A percentile compares a stretch with the other conserved stretches of the same genome.
These are phyloP conservation scores for Dicentrarchus labrax DNA, from an alignment of 2,113 vertebrate genomes.

Conservation along the genomic window DNA sequence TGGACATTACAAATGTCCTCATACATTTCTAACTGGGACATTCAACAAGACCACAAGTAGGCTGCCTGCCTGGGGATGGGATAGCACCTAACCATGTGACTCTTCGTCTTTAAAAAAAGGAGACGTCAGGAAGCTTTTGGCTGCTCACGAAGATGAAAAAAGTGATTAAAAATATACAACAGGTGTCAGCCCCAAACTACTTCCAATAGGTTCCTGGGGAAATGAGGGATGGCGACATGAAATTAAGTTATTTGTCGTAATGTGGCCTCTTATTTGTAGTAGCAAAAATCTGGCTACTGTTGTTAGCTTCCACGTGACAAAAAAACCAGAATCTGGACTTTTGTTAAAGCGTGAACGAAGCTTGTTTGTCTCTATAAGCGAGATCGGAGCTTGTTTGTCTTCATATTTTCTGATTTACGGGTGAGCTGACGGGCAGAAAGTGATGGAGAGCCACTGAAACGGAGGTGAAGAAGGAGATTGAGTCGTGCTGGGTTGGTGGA, in stretches of 20 bases:
- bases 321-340: background rate
- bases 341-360: background rate
- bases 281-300: background rate
- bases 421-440: background rate
- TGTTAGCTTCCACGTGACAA: background rate
- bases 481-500: slow-evolving; percentile 14
- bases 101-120: slow-evolving; percentile 6
- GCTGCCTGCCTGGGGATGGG: slow-evolving; percentile 29
- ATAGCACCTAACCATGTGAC: background rate
- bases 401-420: background rate
- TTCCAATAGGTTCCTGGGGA: background rate
- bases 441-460: slow-evolving; percentile 20
- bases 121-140: background rate
- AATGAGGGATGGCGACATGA: background rate
- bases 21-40: background rate
- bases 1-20: background rate
- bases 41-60: background rate
- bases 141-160: background rate
- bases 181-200: background rate
- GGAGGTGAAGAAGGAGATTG: background rate
- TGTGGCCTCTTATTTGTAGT: background rate
- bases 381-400: background rate
- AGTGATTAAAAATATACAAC: background rate
- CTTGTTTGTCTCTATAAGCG: background rate
- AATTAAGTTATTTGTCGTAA: background rate